Evolutionary conservation across 1,140 invertebrate genomes (phyloP).

Genomic region (Nephila pilipes): DNA sequence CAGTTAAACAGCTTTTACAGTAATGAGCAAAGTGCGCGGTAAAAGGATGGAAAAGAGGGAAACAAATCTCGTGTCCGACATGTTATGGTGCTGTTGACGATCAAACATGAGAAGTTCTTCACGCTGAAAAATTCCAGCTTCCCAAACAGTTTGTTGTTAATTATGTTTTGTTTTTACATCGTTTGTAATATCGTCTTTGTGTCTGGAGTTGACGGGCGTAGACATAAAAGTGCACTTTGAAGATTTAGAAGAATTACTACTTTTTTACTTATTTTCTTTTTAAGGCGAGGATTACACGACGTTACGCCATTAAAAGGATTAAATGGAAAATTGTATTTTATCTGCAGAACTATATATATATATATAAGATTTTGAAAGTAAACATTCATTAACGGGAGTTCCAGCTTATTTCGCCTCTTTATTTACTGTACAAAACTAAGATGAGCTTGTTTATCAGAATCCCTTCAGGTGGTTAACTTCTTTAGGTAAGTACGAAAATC

Average conservation of each 20-base stretch:
- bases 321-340: not conserved
- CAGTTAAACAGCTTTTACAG: not conserved
- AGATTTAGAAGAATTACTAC: not conserved
- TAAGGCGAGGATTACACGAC: not conserved
- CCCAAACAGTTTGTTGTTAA: not conserved
- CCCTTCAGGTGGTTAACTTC: too few relatives aligned
- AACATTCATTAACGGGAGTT: not conserved
- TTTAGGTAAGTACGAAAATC: too few relatives aligned
- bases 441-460: too few relatives aligned
- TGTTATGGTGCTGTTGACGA: not conserved
- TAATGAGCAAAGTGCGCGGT: not conserved
- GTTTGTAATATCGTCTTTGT: not conserved
- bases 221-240: not conserved
- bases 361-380: not conserved
- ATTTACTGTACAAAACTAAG: too few relatives aligned
- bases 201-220: not conserved
- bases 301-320: not conserved
- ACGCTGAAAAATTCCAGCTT: conserved; percentile 8
- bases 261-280: not conserved
- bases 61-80: not conserved
- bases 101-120: not conserved
- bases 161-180: not conserved
- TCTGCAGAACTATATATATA: not conserved
- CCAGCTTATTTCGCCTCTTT: too few relatives aligned
- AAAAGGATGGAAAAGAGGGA: not conserved